phyloP scores from a whole-genome alignment of 2,888 invertebrate species.

The Philopedon plagiatum region DNA sequence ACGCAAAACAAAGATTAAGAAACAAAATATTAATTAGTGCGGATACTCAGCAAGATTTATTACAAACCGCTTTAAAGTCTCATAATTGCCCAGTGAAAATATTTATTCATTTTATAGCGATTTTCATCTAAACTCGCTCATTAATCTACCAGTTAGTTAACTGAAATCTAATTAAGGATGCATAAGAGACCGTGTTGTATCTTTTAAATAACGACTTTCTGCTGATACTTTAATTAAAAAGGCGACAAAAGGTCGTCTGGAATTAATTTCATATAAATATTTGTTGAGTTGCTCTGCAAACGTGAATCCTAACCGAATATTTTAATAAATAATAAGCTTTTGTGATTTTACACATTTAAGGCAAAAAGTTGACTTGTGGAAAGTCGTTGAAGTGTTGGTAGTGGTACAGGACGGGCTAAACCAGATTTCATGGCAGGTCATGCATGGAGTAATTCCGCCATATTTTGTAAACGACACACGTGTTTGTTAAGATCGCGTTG shows the following conservation, averaged over 20 bases:
- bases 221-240: slow-evolving; percentile 38
- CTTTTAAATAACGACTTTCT: slow-evolving; percentile 33
- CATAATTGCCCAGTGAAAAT: slow-evolving; percentile 28
- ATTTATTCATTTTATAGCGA: slow-evolving; percentile 40
- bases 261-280: slow-evolving; percentile 43
- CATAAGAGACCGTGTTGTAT: slow-evolving; percentile 23
- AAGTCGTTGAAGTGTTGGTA: not conserved
- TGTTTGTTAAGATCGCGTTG: too few species aligned
- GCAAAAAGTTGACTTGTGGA: not conserved
- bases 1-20: not conserved
- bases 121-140: slow-evolving; percentile 36
- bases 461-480: too few species aligned
- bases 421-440: too few species aligned
- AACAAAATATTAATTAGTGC: slow-evolving; percentile 4
- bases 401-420: not conserved
- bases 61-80: not conserved
- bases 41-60: slow-evolving; percentile 2
- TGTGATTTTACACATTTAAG: not conserved
- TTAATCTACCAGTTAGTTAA: slow-evolving; percentile 39
- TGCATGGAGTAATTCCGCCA: too few species aligned
- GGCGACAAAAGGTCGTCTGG: slow-evolving; percentile 31
- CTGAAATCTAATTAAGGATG: slow-evolving; percentile 39
- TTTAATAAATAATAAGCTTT: not conserved
- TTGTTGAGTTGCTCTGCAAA: slow-evolving; percentile 10
- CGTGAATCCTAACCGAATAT: not conserved